These are phyloP conservation scores for Lydus trimaculatus DNA, from an alignment of 2,888 invertebrate genomes.

Conservation along the genomic window DNA sequence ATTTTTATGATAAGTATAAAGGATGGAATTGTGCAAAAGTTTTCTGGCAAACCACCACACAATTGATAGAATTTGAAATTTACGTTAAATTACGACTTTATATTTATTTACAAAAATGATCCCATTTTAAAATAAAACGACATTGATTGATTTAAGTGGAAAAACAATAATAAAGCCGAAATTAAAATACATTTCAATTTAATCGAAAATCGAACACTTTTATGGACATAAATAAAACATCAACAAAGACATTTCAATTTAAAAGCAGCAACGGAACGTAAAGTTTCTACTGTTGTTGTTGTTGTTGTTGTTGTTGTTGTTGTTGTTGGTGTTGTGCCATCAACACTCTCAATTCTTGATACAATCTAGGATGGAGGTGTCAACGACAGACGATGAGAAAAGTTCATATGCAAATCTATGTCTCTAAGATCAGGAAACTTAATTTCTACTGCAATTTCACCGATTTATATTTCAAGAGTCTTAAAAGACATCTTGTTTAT, in stretches of 20 bases:
- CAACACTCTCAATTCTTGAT: background rate
- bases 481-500: background rate
- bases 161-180: conserved; percentile 22
- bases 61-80: background rate
- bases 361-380: background rate
- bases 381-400: background rate
- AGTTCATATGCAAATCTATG: background rate
- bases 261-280: conserved; percentile 22
- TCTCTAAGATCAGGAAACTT: background rate
- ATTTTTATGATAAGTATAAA: background rate
- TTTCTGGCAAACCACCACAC: background rate
- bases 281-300: background rate
- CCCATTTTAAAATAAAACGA: conserved; percentile 9
- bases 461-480: background rate
- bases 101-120: background rate
- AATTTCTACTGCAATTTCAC: background rate
- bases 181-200: conserved; percentile 28
- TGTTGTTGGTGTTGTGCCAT: background rate
- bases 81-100: background rate
- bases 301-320: background rate
- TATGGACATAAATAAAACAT: conserved; percentile 39
- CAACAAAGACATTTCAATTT: conserved; percentile 37
- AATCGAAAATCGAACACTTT: conserved; percentile 21
- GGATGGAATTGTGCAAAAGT: background rate
- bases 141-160: conserved; percentile 22